phyloP scores from a whole-genome alignment of 2,113 vertebrate species.

The Bos indicus region DNA sequence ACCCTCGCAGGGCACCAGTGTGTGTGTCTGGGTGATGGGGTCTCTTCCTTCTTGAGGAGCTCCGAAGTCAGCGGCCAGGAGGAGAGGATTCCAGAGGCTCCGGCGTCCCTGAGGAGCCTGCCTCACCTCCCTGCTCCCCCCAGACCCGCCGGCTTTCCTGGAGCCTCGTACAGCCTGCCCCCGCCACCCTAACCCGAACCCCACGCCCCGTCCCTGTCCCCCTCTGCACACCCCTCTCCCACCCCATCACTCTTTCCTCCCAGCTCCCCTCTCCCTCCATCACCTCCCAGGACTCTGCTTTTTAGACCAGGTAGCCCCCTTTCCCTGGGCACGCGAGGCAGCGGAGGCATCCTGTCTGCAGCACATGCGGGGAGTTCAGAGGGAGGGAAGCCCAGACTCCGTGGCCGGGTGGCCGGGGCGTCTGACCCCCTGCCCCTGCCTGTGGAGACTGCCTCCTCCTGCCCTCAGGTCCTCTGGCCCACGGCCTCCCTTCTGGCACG shows the following conservation, averaged over 20 bases:
- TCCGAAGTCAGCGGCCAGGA: rapidly evolving
- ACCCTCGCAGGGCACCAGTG: rapidly evolving
- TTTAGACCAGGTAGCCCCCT: neutral
- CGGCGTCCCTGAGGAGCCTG: rapidly evolving
- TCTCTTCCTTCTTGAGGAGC: neutral
- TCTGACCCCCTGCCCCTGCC: neutral
- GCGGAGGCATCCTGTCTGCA: neutral
- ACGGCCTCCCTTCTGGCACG: rapidly evolving
- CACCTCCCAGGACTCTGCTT: neutral
- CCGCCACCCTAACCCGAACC: rapidly evolving
- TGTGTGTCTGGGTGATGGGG: rapidly evolving
- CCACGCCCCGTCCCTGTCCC: rapidly evolving
- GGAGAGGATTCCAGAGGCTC: rapidly evolving
- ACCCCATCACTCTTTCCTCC: neutral
- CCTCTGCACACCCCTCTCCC: rapidly evolving
- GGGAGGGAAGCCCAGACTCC: neutral
- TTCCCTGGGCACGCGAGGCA: rapidly evolving
- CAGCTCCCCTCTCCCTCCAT: neutral
- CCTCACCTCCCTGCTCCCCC: neutral
- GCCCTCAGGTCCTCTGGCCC: neutral
- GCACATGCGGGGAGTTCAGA: neutral
- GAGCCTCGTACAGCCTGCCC: neutral
- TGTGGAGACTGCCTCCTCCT: neutral
- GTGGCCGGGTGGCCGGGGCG: rapidly evolving
- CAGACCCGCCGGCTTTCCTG: rapidly evolving